A percentile compares a stretch with the other conserved stretches of the same genome.
These are phyloP conservation scores for Heteronetta atricapilla DNA, from an alignment of 2,113 vertebrate species.

Conservation along the genomic window DNA sequence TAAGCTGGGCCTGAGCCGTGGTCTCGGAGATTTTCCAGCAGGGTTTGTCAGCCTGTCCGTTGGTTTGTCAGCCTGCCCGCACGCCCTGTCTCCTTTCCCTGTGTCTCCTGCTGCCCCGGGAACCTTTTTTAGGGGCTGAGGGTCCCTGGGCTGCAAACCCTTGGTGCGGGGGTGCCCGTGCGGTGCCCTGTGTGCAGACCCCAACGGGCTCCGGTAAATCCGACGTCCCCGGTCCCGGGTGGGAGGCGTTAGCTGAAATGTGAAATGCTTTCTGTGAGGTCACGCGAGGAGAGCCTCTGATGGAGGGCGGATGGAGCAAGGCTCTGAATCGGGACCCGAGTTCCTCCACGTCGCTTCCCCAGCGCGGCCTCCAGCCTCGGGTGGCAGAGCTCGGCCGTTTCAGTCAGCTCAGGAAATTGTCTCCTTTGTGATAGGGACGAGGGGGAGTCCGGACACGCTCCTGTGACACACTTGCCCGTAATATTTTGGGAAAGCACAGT, in stretches of 20 bases:
- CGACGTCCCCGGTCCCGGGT: rapidly evolving
- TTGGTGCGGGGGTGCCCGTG: neutral
- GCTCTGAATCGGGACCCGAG: neutral
- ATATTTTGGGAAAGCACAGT: neutral
- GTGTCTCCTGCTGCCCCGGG: neutral
- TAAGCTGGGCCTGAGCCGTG: neutral
- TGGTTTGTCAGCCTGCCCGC: neutral
- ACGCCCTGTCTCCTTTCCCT: neutral
- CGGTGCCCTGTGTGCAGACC: neutral
- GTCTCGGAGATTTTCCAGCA: neutral
- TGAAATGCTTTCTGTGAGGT: neutral
- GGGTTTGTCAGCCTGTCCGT: too few relatives aligned
- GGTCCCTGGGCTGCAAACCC: neutral
- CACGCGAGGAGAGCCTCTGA: neutral
- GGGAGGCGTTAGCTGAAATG: neutral
- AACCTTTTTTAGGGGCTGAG: rapidly evolving
- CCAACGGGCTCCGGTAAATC: neutral
- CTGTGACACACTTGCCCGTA: neutral
- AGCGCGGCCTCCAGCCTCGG: neutral
- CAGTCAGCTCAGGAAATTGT: neutral
- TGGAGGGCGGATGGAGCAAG: neutral
- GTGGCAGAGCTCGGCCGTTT: neutral
- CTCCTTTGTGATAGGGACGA: neutral
- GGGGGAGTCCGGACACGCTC: neutral
- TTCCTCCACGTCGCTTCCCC: neutral